Conservation (phyloP, 1,140 invertebrate species). For the Aphaenogaster rudis region DNA sequence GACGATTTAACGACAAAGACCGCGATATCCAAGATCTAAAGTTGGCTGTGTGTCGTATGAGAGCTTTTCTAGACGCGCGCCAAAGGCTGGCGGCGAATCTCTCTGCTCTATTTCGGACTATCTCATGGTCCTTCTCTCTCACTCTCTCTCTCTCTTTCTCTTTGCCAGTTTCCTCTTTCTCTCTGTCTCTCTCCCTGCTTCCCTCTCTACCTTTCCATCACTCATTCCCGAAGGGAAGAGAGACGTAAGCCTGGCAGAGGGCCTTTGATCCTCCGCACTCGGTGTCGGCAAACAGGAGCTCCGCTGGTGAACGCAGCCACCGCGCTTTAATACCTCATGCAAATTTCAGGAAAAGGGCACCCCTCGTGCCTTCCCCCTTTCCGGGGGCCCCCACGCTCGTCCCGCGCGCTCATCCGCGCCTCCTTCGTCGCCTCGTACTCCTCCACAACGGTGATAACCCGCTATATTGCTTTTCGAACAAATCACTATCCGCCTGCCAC, state of each 20-base stretch:
- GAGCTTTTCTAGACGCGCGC: slow-evolving; percentile 45
- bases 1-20: slow-evolving; percentile 72
- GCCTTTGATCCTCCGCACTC: slow-evolving; percentile 86
- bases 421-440: slow-evolving; percentile 74
- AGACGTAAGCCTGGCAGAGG: slow-evolving; percentile 75
- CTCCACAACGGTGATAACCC: slow-evolving; percentile 77
- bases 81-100: slow-evolving; percentile 43
- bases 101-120: slow-evolving; percentile 54
- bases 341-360: slow-evolving; percentile 85
- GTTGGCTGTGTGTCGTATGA: slow-evolving; percentile 60
- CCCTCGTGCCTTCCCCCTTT: slow-evolving; percentile 64
- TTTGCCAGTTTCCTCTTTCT: not conserved
- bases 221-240: slow-evolving; percentile 61
- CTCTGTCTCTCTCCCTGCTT: slow-evolving; percentile 11
- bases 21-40: slow-evolving; percentile 58
- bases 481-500: slow-evolving; percentile 85
- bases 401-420: slow-evolving; percentile 69
- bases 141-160: not conserved
- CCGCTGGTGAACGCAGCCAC: slow-evolving; percentile 82
- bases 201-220: slow-evolving; percentile 58
- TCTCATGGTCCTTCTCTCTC: slow-evolving; percentile 6
- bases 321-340: slow-evolving; percentile 87
- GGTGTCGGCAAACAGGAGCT: slow-evolving; percentile 86
- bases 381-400: slow-evolving; percentile 62
- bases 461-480: slow-evolving; percentile 87